A percentile compares a stretch with the other conserved stretches of the same genome.
phyloP scores from a whole-genome alignment of 2,797 vertebrate genomes.

The Gobio occitaniae region DNA sequence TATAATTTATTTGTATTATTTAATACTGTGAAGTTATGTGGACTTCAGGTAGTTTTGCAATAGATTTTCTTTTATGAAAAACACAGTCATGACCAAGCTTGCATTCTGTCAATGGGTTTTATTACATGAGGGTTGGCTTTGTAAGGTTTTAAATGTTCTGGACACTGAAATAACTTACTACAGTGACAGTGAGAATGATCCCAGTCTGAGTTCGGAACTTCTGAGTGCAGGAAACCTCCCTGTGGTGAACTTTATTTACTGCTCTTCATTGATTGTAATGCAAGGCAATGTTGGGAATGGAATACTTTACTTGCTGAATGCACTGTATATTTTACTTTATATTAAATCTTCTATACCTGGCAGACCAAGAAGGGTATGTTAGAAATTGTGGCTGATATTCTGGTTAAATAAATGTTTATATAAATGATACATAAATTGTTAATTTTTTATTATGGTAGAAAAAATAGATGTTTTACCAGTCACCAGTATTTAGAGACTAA shows the following conservation, averaged over 20 bases:
- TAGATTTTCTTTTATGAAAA: background rate
- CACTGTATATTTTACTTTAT: background rate
- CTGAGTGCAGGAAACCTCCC: constrained; percentile 25
- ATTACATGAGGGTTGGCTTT: background rate
- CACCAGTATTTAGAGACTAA: background rate
- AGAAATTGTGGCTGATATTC: background rate
- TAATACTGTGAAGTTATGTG: background rate
- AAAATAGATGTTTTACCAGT: background rate
- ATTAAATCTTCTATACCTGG: background rate
- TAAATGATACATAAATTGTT: background rate
- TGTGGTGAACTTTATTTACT: constrained; percentile 20
- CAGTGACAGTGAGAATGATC: background rate
- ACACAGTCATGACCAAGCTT: background rate
- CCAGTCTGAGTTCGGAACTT: background rate
- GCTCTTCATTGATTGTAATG: background rate
- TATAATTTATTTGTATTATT: background rate
- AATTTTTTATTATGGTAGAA: background rate
- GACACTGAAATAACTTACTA: background rate
- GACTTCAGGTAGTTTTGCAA: too few relatives aligned
- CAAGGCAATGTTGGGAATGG: background rate
- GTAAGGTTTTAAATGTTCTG: background rate
- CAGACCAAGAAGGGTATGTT: background rate
- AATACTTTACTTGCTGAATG: background rate
- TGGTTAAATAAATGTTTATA: background rate
- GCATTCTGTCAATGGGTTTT: background rate